Conservation (phyloP, 2,888 invertebrate species). For the Protophormia terraenovae region DNA sequence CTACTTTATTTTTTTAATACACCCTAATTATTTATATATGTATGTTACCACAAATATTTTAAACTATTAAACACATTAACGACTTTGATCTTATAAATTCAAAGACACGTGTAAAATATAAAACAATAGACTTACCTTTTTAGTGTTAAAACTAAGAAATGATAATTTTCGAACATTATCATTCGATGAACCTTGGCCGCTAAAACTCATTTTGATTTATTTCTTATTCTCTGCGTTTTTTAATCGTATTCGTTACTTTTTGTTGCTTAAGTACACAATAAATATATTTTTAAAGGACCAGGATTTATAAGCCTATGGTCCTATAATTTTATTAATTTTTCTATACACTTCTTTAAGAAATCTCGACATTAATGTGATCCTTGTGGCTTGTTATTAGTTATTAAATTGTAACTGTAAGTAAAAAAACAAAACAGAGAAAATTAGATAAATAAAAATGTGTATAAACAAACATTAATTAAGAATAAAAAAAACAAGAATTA, state of each 20-base stretch:
- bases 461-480: neutral
- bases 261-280: slow-evolving; percentile 8
- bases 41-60: too few species aligned
- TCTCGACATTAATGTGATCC: slow-evolving; percentile 75
- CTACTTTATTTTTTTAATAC: too few species aligned
- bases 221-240: neutral
- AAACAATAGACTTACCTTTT: slow-evolving; percentile 79
- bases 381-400: slow-evolving; percentile 43
- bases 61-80: too few species aligned
- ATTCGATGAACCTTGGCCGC: slow-evolving; percentile 77
- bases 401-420: slow-evolving; percentile 69
- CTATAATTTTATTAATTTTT: slow-evolving; percentile 63
- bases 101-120: too few species aligned
- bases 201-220: slow-evolving; percentile 74
- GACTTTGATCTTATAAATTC: too few species aligned
- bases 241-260: neutral
- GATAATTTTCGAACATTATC: slow-evolving; percentile 86
- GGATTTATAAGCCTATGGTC: slow-evolving; percentile 55
- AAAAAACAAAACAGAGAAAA: slow-evolving; percentile 53
- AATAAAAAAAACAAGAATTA: neutral
- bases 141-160: slow-evolving; percentile 87
- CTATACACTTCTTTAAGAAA: slow-evolving; percentile 73
- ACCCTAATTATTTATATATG: too few species aligned
- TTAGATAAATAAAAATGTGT: slow-evolving; percentile 20
- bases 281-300: slow-evolving; percentile 1